Evolutionary conservation across 1,140 invertebrate species (phyloP), one percentile per base, ranked within the genome.

Genomic region (Anoplophora glabripennis): DNA sequence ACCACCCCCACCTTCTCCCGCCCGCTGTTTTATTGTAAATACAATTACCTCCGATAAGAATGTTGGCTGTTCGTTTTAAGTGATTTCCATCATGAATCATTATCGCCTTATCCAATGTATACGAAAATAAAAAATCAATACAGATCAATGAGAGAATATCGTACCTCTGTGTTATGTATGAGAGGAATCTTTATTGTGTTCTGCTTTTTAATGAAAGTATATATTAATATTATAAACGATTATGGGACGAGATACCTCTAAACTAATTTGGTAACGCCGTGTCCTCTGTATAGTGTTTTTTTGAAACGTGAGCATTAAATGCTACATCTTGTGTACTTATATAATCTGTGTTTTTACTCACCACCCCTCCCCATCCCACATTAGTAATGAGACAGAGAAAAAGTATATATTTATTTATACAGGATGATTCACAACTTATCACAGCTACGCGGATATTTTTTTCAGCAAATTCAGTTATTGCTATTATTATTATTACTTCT

Each of bases 251-350:
- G 71, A 73, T 72, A 73, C 72, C 70, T 69, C 71, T 68, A 71
- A 67, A 72, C 65, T 72, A 70, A 68, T 73, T 73, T 73, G 73
- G 70, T 75, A 72, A 75, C 68, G 71, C 71, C 67, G 70, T 73
- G 79, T 81, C 79, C 79, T 81, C 80, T 82, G 80, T 81, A 81
- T 81, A 81, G 80, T 81, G 79, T 81, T 82, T 81, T 72, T 82
- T 82, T 81, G 79, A 81, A 82, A 81, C 80, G 78, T 81, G 76
- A 81, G 80, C 80, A 82, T 81, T 82, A 82, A 82, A 82, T 82
- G 80, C 80, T 81, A 79, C 79, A 81, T 81, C 80, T 82, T 82
- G 80, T 82, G 80, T 81, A 82, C 74, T 73, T 75, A 75, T 78
- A 74, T 74, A 76, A 78, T 75, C 73, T 70, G 73, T 76, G 70